phyloP scores from a whole-genome alignment of 2,797 vertebrate species.

The Leontopithecus rosalia region DNA sequence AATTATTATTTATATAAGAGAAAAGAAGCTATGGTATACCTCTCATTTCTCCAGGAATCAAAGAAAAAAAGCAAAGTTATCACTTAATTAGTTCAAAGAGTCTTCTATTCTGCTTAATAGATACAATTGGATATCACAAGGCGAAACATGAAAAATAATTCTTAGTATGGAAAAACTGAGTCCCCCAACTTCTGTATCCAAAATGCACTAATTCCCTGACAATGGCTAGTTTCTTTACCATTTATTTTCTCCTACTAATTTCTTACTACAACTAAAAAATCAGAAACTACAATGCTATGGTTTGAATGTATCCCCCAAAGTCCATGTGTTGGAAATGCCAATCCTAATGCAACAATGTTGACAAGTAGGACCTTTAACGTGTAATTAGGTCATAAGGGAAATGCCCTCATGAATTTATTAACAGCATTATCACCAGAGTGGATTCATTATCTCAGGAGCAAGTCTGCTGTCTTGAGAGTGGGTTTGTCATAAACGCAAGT shows the following conservation, averaged over 20 bases:
- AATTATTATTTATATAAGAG: slow-evolving; percentile 11
- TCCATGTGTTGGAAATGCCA: not conserved
- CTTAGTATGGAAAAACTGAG: not conserved
- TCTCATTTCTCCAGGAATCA: not conserved
- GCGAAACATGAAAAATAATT: slow-evolving; percentile 44
- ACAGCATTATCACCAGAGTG: not conserved
- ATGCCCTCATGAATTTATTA: not conserved
- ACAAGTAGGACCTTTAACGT: not conserved
- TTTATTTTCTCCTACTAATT: not conserved
- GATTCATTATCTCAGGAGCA: not conserved
- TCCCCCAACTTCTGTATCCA: not conserved
- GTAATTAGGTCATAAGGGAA: not conserved
- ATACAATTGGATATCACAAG: not conserved
- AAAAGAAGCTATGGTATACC: not conserved
- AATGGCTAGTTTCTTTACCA: not conserved
- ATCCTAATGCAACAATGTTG: not conserved
- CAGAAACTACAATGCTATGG: not conserved
- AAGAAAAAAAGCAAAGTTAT: slow-evolving; percentile 38
- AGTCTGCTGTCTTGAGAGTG: not conserved
- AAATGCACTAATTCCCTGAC: not conserved
- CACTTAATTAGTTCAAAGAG: slow-evolving; percentile 31
- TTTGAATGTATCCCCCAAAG: not conserved
- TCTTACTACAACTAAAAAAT: slow-evolving; percentile 7
- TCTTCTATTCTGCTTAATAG: not conserved
- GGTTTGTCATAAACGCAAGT: not conserved